Base-by-base conservation (phyloP, 2,888 invertebrate species). In the Synanthedon myopaeformis region DNA sequence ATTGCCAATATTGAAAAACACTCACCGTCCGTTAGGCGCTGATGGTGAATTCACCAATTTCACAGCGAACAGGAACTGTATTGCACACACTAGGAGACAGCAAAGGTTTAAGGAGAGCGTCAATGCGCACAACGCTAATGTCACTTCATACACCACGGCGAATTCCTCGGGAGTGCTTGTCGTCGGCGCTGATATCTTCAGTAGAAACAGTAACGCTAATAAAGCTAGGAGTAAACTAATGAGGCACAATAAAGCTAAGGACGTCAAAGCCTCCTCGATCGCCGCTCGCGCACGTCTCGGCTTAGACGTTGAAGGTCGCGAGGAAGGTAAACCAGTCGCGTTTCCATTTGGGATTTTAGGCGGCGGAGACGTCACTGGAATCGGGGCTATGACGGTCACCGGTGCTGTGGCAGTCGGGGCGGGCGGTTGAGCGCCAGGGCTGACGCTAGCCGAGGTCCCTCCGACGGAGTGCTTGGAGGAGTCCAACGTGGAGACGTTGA, bases 51-150 rank as follows among this genome's bases (percentile, higher is more conserved):
- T 93, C 71, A 96, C 93, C 79, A 97, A 90, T 88, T 96, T 96
- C 63, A 97, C 95, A 51, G 96, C 95, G 77, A 97, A 96, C 73
- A 96, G 91, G 88, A 96, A 96, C 89, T 97, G 97, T 73, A 96
- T 95, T 66, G 96, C 94, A 89, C 97, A 97, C 69, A 97, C 96
- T 65, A 97, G 91, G 57, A 97, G 89, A 77, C 97, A 97, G 89
- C 96, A 96, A 58, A 97, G 89, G 85, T 97, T 95, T 62, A 97
- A 85, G 41, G 95, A 95, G 53, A 97, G 88, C 59, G 96, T 96
- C 70, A 97, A 90, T 56, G 96, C 95, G 75, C 96, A 94, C 71
- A 97, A 89, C 41, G 96, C 96, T 74, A 96, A 89, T 52, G 96
- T 96, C 72, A 96, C 96, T 89, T 97, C 96, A 79, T 95, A 94